phyloP scores from a whole-genome alignment of 2,797 vertebrate genomes.

The Acipenser ruthenus region DNA sequence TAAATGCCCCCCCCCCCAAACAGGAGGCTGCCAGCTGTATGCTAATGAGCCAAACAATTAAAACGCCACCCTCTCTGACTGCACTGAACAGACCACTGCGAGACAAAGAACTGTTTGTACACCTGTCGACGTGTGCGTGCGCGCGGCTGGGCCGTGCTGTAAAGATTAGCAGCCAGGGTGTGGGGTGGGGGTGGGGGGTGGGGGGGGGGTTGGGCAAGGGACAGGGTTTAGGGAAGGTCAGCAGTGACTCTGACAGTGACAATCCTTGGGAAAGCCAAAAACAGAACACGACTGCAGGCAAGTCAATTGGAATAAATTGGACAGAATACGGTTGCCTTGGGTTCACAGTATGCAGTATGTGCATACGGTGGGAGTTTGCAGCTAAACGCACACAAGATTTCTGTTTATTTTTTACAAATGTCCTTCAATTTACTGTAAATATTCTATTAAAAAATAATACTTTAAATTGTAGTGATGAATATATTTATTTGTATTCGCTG shows the following conservation, averaged over 20 bases:
- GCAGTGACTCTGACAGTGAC: constrained; percentile 62
- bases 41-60: constrained; percentile 75
- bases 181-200: too few species aligned
- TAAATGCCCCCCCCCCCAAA: constrained; percentile 20
- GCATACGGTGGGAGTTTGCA: too few species aligned
- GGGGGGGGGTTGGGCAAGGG: constrained; percentile 32
- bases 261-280: constrained; percentile 60
- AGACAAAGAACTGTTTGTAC: constrained; percentile 77
- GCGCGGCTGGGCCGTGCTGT: constrained; percentile 41
- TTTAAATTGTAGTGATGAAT: too few species aligned
- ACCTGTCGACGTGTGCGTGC: constrained; percentile 65
- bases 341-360: too few species aligned
- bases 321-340: too few species aligned
- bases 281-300: too few species aligned
- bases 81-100: constrained; percentile 43
- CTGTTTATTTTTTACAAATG: too few species aligned
- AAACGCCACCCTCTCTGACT: constrained; percentile 62
- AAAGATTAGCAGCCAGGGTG: constrained; percentile 65
- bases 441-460: too few species aligned
- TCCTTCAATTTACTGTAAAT: too few species aligned
- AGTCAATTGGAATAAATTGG: too few species aligned
- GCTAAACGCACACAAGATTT: too few species aligned
- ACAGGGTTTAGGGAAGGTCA: constrained; percentile 67
- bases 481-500: too few species aligned
- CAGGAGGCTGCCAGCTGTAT: constrained; percentile 79